Conservation (phyloP, 2,888 invertebrate species). For the Pristionchus entomophagus region DNA sequence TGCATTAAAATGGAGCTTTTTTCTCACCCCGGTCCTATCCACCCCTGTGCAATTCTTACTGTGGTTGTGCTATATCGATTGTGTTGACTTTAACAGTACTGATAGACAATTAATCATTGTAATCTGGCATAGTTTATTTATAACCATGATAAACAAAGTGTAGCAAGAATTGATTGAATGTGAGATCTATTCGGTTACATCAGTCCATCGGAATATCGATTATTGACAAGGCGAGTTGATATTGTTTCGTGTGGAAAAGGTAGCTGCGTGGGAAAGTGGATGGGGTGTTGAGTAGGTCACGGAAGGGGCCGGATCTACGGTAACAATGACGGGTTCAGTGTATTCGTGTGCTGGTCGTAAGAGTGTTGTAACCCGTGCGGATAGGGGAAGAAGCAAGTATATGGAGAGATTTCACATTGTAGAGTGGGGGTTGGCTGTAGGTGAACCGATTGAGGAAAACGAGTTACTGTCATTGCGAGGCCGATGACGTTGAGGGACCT, state of each 20-base stretch:
- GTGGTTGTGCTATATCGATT: neutral
- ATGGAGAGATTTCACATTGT: neutral
- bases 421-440: neutral
- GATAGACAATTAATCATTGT: neutral
- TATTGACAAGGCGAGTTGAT: neutral
- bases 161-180: constrained; percentile 28
- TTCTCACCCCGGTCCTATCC: neutral
- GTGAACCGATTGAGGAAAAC: neutral
- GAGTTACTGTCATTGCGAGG: neutral
- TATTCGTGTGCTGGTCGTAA: neutral
- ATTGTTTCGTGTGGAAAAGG: neutral
- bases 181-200: constrained; percentile 27
- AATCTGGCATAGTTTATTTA: neutral
- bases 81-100: neutral
- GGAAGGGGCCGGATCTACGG: neutral
- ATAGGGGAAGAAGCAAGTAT: too few species aligned
- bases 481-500: neutral
- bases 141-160: constrained; percentile 24
- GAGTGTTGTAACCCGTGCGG: neutral
- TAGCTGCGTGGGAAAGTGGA: neutral
- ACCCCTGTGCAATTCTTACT: constrained; percentile 1
- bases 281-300: neutral
- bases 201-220: constrained; percentile 32
- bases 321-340: neutral
- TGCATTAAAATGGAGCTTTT: constrained; percentile 35